These are phyloP conservation scores for Pterostichus madidus DNA, from an alignment of 2,888 invertebrate species.

Conservation along the genomic window DNA sequence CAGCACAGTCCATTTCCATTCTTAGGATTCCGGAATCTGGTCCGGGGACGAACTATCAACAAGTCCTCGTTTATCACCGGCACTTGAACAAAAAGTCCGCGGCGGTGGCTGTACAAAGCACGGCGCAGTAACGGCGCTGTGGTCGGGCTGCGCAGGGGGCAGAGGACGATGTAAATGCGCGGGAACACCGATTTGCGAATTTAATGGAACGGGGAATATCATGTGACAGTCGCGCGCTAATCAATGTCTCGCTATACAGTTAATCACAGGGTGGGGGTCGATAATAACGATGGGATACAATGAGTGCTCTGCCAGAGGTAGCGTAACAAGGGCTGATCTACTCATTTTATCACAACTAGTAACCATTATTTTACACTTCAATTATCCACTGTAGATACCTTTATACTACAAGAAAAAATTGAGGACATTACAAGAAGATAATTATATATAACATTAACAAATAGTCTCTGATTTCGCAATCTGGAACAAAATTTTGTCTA, in stretches of 20 bases:
- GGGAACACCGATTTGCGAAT: constrained; percentile 54
- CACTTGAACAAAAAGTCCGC: constrained; percentile 49
- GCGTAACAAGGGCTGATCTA: background rate
- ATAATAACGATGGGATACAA: constrained; percentile 32
- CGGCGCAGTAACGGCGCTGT: background rate
- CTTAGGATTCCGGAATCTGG: constrained; percentile 6
- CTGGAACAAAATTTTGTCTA: no score
- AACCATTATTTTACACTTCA: no score
- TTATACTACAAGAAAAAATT: no score
- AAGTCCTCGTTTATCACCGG: constrained; percentile 50
- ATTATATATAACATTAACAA: no score
- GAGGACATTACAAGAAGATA: no score
- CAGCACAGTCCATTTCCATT: constrained; percentile 24
- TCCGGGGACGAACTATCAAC: constrained; percentile 42
- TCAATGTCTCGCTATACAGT: constrained; percentile 41
- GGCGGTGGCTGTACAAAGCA: background rate
- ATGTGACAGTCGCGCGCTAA: constrained; percentile 53
- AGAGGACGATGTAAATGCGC: constrained; percentile 13
- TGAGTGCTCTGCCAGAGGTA: background rate
- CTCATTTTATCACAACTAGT: no score
- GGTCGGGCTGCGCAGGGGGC: background rate
- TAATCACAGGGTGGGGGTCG: constrained; percentile 53
- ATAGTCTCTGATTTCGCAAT: no score
- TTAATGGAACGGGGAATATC: constrained; percentile 61
- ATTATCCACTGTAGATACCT: no score